phyloP scores from a whole-genome alignment of 53 echinoderm and acorn worm genomes.

The Holothuria scabra region DNA sequence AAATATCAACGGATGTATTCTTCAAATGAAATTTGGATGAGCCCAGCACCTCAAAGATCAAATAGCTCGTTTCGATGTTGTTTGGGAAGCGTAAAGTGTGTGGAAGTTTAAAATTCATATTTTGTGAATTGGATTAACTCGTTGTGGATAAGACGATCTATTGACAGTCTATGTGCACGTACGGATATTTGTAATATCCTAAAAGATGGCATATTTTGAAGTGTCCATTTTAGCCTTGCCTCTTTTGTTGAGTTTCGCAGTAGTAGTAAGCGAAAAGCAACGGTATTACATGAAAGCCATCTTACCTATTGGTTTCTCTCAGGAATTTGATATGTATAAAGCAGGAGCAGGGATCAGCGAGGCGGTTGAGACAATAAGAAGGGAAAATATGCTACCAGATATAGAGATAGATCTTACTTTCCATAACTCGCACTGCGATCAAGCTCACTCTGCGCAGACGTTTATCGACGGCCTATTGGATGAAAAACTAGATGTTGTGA shows the following conservation, averaged over 20 bases:
- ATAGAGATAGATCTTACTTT: not conserved
- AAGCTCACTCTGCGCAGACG: not conserved
- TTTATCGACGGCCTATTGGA: constrained; percentile 8
- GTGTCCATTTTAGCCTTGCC: no score
- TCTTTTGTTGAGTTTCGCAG: not conserved
- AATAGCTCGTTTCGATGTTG: no score
- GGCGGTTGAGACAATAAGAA: not conserved
- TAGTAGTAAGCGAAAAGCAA: not conserved
- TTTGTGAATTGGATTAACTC: no score
- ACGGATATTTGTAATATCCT: no score
- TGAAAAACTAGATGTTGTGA: not conserved
- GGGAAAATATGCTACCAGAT: not conserved
- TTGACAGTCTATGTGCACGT: no score
- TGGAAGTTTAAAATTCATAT: no score
- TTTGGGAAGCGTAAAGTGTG: no score
- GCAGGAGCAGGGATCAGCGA: not conserved
- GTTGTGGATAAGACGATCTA: no score
- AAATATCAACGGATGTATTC: no score
- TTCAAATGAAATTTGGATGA: no score
- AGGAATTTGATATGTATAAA: not conserved
- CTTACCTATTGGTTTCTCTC: not conserved
- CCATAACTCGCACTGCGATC: not conserved
- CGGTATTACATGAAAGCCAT: not conserved
- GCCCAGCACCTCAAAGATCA: no score
- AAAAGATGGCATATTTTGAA: no score